Conservation (phyloP, 2,888 invertebrate genomes). For the Biston stratarius region DNA sequence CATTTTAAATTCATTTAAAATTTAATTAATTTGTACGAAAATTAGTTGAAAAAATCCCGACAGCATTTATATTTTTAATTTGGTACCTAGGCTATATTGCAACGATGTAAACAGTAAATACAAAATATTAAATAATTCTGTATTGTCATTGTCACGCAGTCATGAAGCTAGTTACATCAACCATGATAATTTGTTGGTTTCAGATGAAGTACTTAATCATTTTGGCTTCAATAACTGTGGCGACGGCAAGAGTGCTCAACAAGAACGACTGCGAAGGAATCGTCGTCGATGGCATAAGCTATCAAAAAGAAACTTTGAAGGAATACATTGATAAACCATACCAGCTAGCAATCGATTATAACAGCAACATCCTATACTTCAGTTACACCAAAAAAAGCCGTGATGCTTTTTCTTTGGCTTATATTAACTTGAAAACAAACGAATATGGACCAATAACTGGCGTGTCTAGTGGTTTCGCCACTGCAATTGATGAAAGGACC, state of each 20-base stretch:
- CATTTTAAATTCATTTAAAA: too few relatives aligned
- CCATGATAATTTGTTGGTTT: constrained; percentile 31
- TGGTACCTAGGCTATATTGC: too few relatives aligned
- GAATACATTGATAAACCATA: constrained; percentile 59
- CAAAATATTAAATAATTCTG: too few relatives aligned
- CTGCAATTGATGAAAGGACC: constrained; percentile 58
- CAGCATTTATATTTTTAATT: too few relatives aligned
- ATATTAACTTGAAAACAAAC: constrained; percentile 63
- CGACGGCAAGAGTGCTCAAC: constrained; percentile 39
- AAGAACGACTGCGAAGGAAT: constrained; percentile 40
- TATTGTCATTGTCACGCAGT: too few relatives aligned
- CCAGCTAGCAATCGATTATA: constrained; percentile 68
- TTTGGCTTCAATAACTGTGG: constrained; percentile 37
- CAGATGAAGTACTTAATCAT: constrained; percentile 53
- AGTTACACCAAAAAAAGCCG: constrained; percentile 53
- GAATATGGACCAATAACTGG: constrained; percentile 57
- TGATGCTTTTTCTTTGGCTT: constrained; percentile 57
- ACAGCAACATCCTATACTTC: constrained; percentile 69
- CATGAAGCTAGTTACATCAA: too few relatives aligned
- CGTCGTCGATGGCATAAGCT: constrained; percentile 38
- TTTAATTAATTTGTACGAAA: too few relatives aligned
- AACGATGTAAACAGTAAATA: too few relatives aligned
- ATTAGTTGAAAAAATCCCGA: too few relatives aligned
- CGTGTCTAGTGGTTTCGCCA: constrained; percentile 66
- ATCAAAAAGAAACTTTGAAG: constrained; percentile 56